Base-by-base conservation (phyloP, 2,797 vertebrate genomes). In the Falco berigora region DNA sequence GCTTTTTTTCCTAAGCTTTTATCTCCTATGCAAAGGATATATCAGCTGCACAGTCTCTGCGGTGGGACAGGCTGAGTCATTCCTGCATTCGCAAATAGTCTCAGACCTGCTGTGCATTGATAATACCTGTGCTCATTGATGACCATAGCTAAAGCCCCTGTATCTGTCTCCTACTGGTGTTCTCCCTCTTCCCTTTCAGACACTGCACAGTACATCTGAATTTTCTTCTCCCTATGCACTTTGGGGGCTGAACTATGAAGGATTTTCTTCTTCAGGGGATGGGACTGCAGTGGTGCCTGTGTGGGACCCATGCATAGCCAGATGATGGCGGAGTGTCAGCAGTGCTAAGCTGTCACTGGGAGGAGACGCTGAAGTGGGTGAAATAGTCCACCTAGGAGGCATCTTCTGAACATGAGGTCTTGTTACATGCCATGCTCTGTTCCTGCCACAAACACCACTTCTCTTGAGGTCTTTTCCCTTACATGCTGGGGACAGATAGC, bases 31-130 rank as follows among this genome's bases (percentile, higher is more conserved):
- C 36, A 85, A 82, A 64, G 34, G 55, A 42, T 85, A 5, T 63
- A 82, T 91, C 81, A 85, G 78, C 74, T 89, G 67, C 81, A 73
- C 1, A 3, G 77, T 40, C 50, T 87, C 63, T 85, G 55, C 78
- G 73, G 63, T 73, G 67, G 80, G 50, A 66, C 67, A 34, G 58
- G n/a, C 88, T 96, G 92, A 95, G 92, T 96, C 94, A 96, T 87
- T 80, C 47, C 68, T 92, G 77, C 78, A 32, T 71, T 92, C 86
- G 71, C 63, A 50, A 69, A 55, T 11, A 87, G 56, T 46, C 86
- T 79, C 71, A 52, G 77, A 87, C 91, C 67, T 91, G 67, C 88
- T 67, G 63, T 82, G 77, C 77, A 74, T 77, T 92, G 92, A 82
- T 93, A 64, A 56, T 67, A 87, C 83, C 7, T 2, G 36, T 42